Conservation (phyloP, 2,797 vertebrate species). For the Danio choprae region DNA sequence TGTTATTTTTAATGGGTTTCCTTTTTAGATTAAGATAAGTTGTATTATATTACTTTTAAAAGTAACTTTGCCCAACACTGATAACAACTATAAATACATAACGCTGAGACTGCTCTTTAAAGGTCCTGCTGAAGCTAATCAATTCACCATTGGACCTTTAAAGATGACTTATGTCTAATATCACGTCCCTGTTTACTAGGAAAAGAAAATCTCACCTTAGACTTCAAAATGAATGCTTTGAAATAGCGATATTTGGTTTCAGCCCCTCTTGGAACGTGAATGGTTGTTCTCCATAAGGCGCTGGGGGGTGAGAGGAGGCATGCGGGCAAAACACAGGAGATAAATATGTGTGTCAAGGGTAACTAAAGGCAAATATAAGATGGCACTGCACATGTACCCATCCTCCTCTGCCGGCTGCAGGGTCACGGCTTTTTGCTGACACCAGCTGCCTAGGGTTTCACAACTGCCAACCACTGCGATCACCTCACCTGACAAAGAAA, state of each 20-base stretch:
- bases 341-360: background rate
- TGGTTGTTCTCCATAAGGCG: constrained; percentile 80
- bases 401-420: constrained; percentile 75
- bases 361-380: background rate
- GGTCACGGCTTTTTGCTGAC: constrained; percentile 82
- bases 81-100: constrained; percentile 1
- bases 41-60: no score
- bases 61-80: no score
- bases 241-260: constrained; percentile 90
- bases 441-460: constrained; percentile 90
- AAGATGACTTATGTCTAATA: background rate
- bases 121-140: no score
- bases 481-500: constrained; percentile 82
- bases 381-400: constrained; percentile 63
- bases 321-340: background rate
- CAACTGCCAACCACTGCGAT: constrained; percentile 92
- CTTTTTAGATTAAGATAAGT: no score
- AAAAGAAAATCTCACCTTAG: constrained; percentile 84
- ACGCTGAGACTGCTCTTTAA: background rate
- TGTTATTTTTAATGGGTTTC: no score
- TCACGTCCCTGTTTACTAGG: background rate
- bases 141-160: no score
- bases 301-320: constrained; percentile 66
- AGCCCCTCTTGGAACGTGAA: constrained; percentile 80
- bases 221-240: constrained; percentile 89